Base-by-base conservation (phyloP, 2,797 vertebrate species). In the Siniperca undulata region DNA sequence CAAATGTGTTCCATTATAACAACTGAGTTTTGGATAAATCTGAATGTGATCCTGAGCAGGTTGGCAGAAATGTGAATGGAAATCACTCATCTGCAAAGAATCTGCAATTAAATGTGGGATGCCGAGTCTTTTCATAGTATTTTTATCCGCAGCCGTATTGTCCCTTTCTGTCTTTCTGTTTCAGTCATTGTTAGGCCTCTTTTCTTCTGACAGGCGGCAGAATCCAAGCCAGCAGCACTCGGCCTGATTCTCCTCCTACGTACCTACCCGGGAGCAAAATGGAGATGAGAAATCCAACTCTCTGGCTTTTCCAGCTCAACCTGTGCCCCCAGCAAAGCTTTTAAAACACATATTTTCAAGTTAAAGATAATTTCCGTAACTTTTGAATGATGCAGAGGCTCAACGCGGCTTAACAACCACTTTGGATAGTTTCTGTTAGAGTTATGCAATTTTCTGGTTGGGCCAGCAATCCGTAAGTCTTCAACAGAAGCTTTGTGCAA, bases 401-500 rank as follows among this genome's bases (percentile, higher is more conserved):
- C 34, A 40, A 27, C 52, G 3, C 3, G 3, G 24, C 70, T 75
- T 30, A 55, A 61, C 6, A 56, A 12, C 42, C 55, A 60, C 55
- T 58, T 16, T 48, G 24, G 48, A 22, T 27, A 20, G 46, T 59
- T 78, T 62, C 44, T 46, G 4, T 55, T 42, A 5, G 65, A 81
- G 67, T 68, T 74, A 53, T 72, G 70, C 38, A 64, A n/a, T 73
- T 55, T 27, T 70, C 59, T 58, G 58, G 20, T 59, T 5, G 27
- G 61, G 10, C 19, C 16, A 36, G 68, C 42, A 55, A 50, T 40
- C n/a, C 74, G 36, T 58, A 69, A 58, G 66, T 68, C 68, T 70
- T 61, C 48, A 53, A 64, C 80, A 65, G 64, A 62, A 85, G 82
- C 70, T 44, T 81, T 88, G 83, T 82, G 74, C 80, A 88, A 86